Percentiles rank a stretch among this genome's conserved stretches.
Conservation (phyloP, 2,888 invertebrate species). For the Coleophora deauratella region DNA sequence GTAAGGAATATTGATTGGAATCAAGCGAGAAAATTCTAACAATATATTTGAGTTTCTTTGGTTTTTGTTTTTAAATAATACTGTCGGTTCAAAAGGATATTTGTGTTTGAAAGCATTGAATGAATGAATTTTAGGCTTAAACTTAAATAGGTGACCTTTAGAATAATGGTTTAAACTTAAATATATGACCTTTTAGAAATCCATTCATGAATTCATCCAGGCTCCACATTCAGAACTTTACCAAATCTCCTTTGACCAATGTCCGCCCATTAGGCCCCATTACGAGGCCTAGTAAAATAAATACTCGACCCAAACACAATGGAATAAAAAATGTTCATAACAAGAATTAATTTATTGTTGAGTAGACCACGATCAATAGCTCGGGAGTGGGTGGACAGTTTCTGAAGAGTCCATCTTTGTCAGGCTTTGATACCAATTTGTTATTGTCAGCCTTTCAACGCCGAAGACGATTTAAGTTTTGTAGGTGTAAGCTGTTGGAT, state of each 20-base stretch:
- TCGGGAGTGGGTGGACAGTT: conserved; percentile 71
- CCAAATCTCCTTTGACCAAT: conserved; percentile 58
- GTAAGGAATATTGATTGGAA: background rate
- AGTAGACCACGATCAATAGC: conserved; percentile 64
- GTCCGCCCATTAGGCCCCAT: conserved; percentile 59
- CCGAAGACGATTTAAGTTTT: conserved; percentile 62
- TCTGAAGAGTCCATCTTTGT: conserved; percentile 72
- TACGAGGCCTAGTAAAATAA: conserved; percentile 52
- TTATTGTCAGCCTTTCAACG: conserved; percentile 68
- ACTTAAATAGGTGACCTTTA: too few relatives aligned
- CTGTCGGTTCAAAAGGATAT: too few relatives aligned
- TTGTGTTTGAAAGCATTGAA: too few relatives aligned
- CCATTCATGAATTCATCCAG: conserved; percentile 23
- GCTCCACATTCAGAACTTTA: conserved; percentile 20
- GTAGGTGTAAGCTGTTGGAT: conserved; percentile 46
- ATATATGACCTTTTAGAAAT: conserved; percentile 13
- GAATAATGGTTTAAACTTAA: too few relatives aligned
- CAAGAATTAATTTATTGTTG: conserved; percentile 69
- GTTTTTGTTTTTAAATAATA: too few relatives aligned
- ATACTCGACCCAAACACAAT: conserved; percentile 56
- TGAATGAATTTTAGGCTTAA: conserved; percentile 26
- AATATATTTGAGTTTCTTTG: too few relatives aligned
- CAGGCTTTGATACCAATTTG: conserved; percentile 72
- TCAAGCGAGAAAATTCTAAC: too few relatives aligned
- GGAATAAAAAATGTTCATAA: conserved; percentile 68